Conservation (phyloP, 2,113 vertebrate species). For the Poicephalus gulielmi region DNA sequence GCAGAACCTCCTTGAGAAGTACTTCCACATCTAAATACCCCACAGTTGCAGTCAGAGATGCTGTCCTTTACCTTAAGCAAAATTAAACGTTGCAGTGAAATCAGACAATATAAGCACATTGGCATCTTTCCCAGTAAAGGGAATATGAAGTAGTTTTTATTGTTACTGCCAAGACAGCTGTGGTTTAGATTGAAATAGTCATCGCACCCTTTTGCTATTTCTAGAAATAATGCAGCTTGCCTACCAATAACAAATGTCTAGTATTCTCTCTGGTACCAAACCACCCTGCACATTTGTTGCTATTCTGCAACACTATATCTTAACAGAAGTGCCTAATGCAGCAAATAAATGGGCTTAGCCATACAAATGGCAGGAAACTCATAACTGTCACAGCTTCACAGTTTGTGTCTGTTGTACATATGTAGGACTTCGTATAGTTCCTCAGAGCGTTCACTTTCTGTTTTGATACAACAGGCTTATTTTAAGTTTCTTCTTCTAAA, state of each 20-base stretch:
- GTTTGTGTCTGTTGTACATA: neutral
- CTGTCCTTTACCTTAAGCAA: slow-evolving; percentile 63
- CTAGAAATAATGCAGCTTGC: slow-evolving; percentile 53
- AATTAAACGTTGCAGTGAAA: slow-evolving; percentile 47
- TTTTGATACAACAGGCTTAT: neutral
- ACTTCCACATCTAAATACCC: slow-evolving; percentile 57
- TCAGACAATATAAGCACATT: slow-evolving; percentile 35
- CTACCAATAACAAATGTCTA: slow-evolving; percentile 10
- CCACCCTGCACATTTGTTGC: neutral
- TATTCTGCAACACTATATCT: neutral
- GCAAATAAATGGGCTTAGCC: neutral
- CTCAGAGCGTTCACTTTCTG: neutral
- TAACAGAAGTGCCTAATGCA: neutral
- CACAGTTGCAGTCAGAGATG: slow-evolving; percentile 2
- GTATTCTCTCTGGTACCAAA: slow-evolving; percentile 20
- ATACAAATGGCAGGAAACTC: neutral
- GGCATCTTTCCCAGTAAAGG: slow-evolving; percentile 30
- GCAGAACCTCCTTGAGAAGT: slow-evolving; percentile 54
- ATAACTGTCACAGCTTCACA: neutral
- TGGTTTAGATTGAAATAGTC: slow-evolving; percentile 41
- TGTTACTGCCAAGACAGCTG: slow-evolving; percentile 32
- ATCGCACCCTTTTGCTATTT: slow-evolving; percentile 42
- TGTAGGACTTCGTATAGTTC: neutral
- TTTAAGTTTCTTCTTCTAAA: neutral
- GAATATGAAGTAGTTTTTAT: slow-evolving; percentile 48